Evolutionary conservation across 2,113 vertebrate species (phyloP).

Genomic region (Calypte anna): DNA sequence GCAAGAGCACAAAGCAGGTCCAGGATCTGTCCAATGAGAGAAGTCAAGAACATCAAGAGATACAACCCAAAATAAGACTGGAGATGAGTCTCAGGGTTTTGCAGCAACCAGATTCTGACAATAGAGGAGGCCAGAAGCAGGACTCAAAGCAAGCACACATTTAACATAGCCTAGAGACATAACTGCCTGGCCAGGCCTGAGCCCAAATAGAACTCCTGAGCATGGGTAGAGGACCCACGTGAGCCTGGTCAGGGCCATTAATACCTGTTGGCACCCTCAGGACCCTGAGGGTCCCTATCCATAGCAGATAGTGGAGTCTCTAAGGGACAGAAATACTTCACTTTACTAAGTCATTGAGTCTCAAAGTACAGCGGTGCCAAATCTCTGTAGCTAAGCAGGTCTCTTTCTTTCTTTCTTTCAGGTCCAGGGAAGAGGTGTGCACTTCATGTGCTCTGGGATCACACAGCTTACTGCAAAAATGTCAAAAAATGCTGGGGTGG

Average conservation of each 20-base stretch:
- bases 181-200: fast-evolving
- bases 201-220: background rate
- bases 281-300: background rate
- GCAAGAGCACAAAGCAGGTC: background rate
- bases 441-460: background rate
- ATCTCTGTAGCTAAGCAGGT: background rate
- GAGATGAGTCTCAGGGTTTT: fast-evolving
- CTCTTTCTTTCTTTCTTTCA: background rate
- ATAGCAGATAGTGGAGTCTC: background rate
- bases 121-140: fast-evolving
- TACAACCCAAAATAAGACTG: fast-evolving
- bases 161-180: fast-evolving
- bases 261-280: fast-evolving
- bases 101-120: fast-evolving
- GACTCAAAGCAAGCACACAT: fast-evolving
- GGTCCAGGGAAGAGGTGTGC: background rate
- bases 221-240: background rate
- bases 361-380: background rate
- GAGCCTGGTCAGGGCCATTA: background rate
- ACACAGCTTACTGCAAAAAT: background rate
- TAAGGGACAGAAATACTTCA: background rate
- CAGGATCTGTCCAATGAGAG: fast-evolving
- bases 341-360: background rate
- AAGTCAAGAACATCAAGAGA: fast-evolving
- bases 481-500: background rate